Conservation (phyloP, 1,140 invertebrate genomes). For the Rhagoletis pomonella region DNA sequence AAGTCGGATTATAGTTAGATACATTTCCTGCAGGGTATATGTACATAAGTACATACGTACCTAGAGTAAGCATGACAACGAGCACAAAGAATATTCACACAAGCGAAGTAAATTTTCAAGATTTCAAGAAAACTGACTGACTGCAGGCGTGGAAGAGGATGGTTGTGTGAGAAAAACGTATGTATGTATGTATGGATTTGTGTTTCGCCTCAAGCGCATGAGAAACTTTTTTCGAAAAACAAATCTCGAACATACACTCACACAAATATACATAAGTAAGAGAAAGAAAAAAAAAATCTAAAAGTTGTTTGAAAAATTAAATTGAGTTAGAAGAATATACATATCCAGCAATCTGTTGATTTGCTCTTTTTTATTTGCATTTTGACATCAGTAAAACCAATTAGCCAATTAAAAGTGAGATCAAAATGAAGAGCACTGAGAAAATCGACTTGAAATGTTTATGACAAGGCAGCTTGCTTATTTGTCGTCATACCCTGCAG, state of each 20-base stretch:
- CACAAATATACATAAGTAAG: too few species aligned
- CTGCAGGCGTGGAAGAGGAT: too few species aligned
- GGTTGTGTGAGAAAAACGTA: too few species aligned
- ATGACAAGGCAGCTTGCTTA: neutral
- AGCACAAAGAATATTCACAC: neutral
- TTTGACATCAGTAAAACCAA: conserved; percentile 5
- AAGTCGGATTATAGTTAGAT: too few species aligned
- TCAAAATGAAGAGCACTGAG: neutral
- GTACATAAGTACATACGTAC: too few species aligned
- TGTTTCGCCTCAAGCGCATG: too few species aligned
- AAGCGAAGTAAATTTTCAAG: conserved; percentile 23
- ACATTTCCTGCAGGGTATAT: too few species aligned
- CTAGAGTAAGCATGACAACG: neutral
- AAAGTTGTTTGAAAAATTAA: neutral
- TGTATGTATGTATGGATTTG: too few species aligned
- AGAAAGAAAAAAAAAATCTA: neutral
- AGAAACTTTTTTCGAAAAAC: neutral
- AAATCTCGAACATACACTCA: too few species aligned
- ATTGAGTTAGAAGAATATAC: neutral
- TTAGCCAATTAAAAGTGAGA: conserved; percentile 19
- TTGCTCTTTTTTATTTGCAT: conserved; percentile 1
- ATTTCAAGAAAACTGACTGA: neutral
- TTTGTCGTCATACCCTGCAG: too few species aligned
- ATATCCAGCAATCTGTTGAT: neutral
- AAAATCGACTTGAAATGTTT: neutral